Base-by-base conservation (phyloP, 2,113 vertebrate genomes). In the Cinclus cinclus region DNA sequence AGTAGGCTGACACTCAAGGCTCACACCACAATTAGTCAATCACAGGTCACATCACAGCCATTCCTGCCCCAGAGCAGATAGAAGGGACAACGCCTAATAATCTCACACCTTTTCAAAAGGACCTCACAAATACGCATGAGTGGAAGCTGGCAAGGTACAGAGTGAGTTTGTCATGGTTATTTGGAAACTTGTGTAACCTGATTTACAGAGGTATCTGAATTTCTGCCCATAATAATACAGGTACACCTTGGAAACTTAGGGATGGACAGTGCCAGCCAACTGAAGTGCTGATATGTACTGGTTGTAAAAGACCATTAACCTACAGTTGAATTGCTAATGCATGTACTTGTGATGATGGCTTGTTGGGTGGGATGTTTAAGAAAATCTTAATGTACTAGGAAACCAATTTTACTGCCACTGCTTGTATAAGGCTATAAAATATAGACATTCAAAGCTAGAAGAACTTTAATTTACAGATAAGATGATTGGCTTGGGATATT, bases 121-220 rank as follows among this genome's bases (percentile, higher is more conserved):
- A 47, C 37, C 58, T 74, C 68, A 91, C 69, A 82, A 47, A 16
- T 27, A 62, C 0, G 0, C 1, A 1, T 3, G 41, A 69, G 15
- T 49, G 35, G 27, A 89, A 83, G 15, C 21, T 68, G 64, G 55
- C 37, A 92, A 39, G 3, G 3, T 4, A 53, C 1, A 5, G 7
- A 46, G 20, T 3, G 20, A 35, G 56, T 74, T 65, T 76, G 33
- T 11, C 31, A 13, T 3, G 2, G 30, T 3, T 44, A 52, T 52
- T 12, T 65, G 47, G 39, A 83, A 88, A 89, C n/a, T 87, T 31
- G 22, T 27, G 27, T 18, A 58, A 91, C 19, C n/a, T 58, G 21
- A 83, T 42, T 35, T 69, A 39, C 35, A 65, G 41, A 65, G 23
- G 11, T 28, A 64, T 23, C 17, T 37, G 28, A 62, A 47, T 33